phyloP scores from a whole-genome alignment of 2,113 vertebrate genomes.

The Castor canadensis region DNA sequence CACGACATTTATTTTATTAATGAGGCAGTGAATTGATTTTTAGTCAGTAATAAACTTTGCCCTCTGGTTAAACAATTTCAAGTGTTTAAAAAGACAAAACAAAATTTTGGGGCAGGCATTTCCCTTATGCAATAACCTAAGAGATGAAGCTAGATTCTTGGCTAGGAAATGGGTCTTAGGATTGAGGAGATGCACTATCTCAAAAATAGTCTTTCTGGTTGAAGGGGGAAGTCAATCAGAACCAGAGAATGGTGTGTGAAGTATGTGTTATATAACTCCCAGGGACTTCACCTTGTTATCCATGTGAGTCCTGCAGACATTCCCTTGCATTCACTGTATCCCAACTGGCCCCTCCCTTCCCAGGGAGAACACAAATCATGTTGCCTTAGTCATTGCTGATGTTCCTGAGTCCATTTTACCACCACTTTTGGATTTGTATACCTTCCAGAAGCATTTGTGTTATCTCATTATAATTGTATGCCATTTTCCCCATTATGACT shows the following conservation, averaged over 20 bases:
- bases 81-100: not conserved
- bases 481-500: not conserved
- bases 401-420: not conserved
- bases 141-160: not conserved
- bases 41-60: constrained; percentile 2
- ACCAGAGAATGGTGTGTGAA: not conserved
- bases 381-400: not conserved
- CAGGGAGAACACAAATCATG: not conserved
- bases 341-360: not conserved
- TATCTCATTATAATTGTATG: not conserved
- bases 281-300: not conserved
- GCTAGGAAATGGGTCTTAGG: not conserved
- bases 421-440: not conserved
- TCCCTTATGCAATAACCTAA: not conserved
- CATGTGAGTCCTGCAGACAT: not conserved
- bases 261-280: not conserved
- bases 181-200: not conserved
- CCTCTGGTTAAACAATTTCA: not conserved
- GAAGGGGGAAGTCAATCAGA: not conserved
- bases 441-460: not conserved
- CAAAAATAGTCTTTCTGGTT: not conserved
- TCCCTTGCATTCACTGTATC: not conserved
- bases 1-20: constrained; percentile 1
- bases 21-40: not conserved
- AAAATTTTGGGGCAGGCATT: not conserved